Evolutionary conservation across 2,888 invertebrate species (phyloP).

Genomic region (Stenoptilia bipunctidactyla): DNA sequence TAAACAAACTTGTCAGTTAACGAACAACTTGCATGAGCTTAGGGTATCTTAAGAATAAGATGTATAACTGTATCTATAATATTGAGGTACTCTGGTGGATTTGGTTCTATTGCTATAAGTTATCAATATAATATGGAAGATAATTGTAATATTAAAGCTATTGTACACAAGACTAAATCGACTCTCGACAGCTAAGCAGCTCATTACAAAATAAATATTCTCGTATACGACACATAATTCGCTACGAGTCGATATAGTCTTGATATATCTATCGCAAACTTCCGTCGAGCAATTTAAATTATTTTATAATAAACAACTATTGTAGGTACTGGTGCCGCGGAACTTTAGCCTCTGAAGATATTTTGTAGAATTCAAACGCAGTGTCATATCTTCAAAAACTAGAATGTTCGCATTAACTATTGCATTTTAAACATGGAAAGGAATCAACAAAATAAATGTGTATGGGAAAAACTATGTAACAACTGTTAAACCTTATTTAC

Average conservation of each 20-base stretch:
- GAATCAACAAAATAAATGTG: slow-evolving; percentile 63
- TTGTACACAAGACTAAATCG: slow-evolving; percentile 54
- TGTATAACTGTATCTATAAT: slow-evolving; percentile 36
- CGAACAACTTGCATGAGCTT: too few species aligned
- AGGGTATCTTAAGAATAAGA: slow-evolving; percentile 22
- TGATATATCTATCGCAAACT: slow-evolving; percentile 29
- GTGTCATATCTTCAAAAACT: slow-evolving; percentile 16
- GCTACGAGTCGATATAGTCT: slow-evolving; percentile 40
- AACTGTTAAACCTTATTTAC: slow-evolving; percentile 54
- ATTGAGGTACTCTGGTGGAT: slow-evolving; percentile 64
- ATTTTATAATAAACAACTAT: slow-evolving; percentile 58
- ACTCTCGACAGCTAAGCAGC: slow-evolving; percentile 22
- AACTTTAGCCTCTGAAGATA: slow-evolving; percentile 15
- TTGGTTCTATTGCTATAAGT: slow-evolving; percentile 59
- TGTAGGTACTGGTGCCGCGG: slow-evolving; percentile 44
- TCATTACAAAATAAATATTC: slow-evolving; percentile 17
- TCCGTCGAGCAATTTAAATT: slow-evolving; percentile 53
- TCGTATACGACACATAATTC: not conserved
- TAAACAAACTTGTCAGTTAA: not conserved
- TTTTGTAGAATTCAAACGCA: slow-evolving; percentile 9
- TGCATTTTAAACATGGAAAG: slow-evolving; percentile 68
- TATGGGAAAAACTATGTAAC: slow-evolving; percentile 66
- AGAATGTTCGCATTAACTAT: slow-evolving; percentile 39
- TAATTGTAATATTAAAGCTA: slow-evolving; percentile 68
- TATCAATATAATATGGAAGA: slow-evolving; percentile 48